These are phyloP conservation scores for Monoplex corrugatus DNA, from an alignment of 2,888 invertebrate genomes.

Conservation along the genomic window DNA sequence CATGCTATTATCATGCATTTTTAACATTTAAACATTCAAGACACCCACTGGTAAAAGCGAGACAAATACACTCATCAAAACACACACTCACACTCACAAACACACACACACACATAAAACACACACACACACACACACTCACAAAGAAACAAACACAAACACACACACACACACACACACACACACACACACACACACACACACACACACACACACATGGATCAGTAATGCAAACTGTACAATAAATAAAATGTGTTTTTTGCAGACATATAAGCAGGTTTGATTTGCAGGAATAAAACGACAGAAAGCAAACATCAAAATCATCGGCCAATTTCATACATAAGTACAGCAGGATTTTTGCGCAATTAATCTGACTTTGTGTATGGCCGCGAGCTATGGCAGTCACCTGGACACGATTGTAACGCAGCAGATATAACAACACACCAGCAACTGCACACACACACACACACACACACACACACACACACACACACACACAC, in stretches of 20 bases:
- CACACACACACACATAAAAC: no score
- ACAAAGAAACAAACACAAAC: not conserved
- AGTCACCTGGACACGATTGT: not conserved
- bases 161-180: not conserved
- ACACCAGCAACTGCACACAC: not conserved
- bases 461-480: conserved; percentile 24
- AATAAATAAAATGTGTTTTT: not conserved
- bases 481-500: no score
- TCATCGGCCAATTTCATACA: not conserved
- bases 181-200: not conserved
- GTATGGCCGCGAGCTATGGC: not conserved
- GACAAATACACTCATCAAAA: no score
- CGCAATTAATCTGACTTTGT: not conserved
- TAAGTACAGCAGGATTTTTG: not conserved
- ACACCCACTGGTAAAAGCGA: no score
- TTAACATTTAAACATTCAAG: no score
- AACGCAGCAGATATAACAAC: not conserved
- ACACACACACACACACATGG: not conserved
- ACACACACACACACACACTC: conserved; percentile 13
- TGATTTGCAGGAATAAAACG: not conserved
- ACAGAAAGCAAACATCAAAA: not conserved
- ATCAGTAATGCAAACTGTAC: not conserved
- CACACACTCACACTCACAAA: not conserved
- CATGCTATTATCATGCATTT: no score
- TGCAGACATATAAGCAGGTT: not conserved